Evolutionary conservation across 2,113 vertebrate genomes (phyloP).

Genomic region (Anhinga anhinga): DNA sequence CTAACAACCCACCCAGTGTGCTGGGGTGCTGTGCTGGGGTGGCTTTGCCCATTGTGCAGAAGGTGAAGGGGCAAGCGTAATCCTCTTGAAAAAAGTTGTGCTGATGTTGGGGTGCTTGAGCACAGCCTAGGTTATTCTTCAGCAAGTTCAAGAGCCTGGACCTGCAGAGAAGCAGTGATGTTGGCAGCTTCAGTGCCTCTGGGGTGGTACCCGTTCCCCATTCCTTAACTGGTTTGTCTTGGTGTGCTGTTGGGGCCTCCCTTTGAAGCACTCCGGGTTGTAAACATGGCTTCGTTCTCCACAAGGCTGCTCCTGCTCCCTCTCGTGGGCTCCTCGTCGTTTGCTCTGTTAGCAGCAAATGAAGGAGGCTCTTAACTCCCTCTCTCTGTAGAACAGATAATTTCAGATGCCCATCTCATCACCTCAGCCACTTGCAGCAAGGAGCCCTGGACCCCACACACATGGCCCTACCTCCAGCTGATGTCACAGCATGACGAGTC

Average conservation of each 20-base stretch:
- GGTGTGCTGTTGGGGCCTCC: background rate
- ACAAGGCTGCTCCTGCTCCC: background rate
- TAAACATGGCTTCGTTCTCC: background rate
- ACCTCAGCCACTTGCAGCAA: background rate
- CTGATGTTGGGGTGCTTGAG: background rate
- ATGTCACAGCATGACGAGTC: rapidly evolving
- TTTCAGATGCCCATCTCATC: background rate
- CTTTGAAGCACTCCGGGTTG: background rate
- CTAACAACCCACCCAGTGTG: background rate
- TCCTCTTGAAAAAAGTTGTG: background rate
- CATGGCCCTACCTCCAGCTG: rapidly evolving
- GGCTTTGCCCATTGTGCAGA: background rate
- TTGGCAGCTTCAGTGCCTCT: background rate
- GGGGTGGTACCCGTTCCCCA: background rate
- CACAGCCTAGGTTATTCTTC: background rate
- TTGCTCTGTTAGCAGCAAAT: rapidly evolving
- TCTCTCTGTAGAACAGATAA: background rate
- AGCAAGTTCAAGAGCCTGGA: background rate
- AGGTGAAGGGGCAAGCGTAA: background rate
- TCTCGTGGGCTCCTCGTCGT: background rate
- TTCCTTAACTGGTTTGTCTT: background rate
- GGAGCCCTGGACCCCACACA: background rate
- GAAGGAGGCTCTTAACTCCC: background rate
- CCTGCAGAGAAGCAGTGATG: background rate
- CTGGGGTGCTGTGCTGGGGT: background rate